These are phyloP conservation scores for Gobiocypris rarus DNA, from an alignment of 2,113 vertebrate genomes.

Conservation along the genomic window DNA sequence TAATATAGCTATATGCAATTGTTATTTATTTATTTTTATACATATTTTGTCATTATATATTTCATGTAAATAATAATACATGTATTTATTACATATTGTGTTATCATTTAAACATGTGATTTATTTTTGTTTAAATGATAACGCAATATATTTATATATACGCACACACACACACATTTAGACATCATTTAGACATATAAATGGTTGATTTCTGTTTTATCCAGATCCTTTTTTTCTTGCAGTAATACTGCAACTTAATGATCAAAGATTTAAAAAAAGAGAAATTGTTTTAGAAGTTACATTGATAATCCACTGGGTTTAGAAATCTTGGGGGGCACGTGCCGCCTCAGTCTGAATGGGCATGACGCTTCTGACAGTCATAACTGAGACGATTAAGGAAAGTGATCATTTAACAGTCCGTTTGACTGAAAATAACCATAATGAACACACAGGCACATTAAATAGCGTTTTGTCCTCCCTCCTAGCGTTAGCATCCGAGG, in stretches of 20 bases:
- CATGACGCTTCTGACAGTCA: constrained; percentile 5
- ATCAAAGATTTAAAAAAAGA: constrained; percentile 3
- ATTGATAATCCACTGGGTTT: background rate
- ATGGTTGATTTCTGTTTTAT: background rate
- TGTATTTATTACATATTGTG: no score
- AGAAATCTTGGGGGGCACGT: background rate
- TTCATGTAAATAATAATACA: no score
- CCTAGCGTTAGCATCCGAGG: constrained; percentile 55
- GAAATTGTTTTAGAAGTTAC: background rate
- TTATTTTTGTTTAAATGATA: no score
- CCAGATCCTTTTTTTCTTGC: background rate
- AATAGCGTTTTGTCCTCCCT: constrained; percentile 58
- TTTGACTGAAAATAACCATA: constrained; percentile 63
- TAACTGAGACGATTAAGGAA: constrained; percentile 53
- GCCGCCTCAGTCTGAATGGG: constrained; percentile 1
- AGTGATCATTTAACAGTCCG: constrained; percentile 60
- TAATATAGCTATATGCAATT: background rate
- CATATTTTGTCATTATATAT: no score
- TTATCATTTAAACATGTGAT: no score
- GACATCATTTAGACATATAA: background rate
- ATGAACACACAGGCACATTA: constrained; percentile 58
- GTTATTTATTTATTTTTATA: no score
- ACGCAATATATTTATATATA: no score
- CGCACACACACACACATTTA: no score
- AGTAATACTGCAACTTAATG: background rate